Evolutionary conservation across 2,797 vertebrate species (phyloP).

Genomic region (Epinephelus awoara): DNA sequence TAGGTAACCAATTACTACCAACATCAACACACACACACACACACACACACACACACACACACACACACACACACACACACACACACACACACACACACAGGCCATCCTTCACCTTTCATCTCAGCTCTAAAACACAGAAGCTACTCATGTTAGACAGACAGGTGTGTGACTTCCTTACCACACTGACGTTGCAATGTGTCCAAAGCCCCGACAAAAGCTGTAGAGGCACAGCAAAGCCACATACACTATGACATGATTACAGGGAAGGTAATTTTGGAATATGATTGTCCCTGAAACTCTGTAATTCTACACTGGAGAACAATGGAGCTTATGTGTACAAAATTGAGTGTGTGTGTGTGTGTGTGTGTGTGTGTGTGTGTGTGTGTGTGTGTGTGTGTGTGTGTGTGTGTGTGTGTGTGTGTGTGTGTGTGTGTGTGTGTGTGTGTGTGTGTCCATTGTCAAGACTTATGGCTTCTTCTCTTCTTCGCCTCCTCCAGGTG

Average conservation of each 20-base stretch:
- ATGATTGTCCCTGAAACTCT: conserved; percentile 33
- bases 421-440: not conserved
- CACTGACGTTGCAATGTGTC: not conserved
- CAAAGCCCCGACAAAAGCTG: conserved; percentile 7
- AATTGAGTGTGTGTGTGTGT: not conserved
- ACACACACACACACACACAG: not conserved
- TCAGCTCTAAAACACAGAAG: conserved; percentile 16
- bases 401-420: not conserved
- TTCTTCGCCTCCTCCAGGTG: conserved; percentile 30
- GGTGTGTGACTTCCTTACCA: not conserved
- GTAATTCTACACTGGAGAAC: conserved; percentile 20
- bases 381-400: not conserved
- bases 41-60: not conserved
- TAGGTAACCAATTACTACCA: not conserved
- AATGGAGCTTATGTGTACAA: conserved; percentile 35
- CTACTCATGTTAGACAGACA: conserved; percentile 23
- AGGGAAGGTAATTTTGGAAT: conserved; percentile 34
- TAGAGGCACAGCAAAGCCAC: not conserved
- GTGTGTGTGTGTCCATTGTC: not conserved
- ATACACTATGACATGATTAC: conserved; percentile 46
- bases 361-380: not conserved
- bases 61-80: too few species aligned
- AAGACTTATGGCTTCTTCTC: conserved; percentile 11
- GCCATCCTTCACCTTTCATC: not conserved
- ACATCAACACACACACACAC: not conserved